These are phyloP conservation scores for Eutolmus rufibarbis DNA, from an alignment of 2,888 invertebrate genomes.

Conservation along the genomic window DNA sequence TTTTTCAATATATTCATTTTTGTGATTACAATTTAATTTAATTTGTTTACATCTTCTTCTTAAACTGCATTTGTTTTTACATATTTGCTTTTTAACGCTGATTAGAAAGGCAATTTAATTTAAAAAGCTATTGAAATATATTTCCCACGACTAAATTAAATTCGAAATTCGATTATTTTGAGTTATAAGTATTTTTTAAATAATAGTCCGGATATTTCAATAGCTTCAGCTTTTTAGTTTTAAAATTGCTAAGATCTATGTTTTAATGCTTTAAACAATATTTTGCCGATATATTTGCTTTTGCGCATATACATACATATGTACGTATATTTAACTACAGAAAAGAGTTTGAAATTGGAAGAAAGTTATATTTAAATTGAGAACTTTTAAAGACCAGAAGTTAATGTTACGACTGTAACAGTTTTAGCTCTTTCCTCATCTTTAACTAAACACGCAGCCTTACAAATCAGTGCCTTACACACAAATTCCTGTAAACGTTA, in stretches of 20 bases:
- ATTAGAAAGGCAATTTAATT: constrained; percentile 48
- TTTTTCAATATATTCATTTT: not conserved
- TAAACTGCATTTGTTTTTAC: not conserved
- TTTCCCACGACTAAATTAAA: not conserved
- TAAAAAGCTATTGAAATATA: constrained; percentile 38
- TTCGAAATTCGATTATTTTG: not conserved
- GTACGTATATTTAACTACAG: not conserved
- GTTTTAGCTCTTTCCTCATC: too few relatives aligned
- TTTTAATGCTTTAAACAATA: not conserved
- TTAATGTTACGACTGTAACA: not conserved
- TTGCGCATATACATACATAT: not conserved
- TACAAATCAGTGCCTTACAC: too few relatives aligned
- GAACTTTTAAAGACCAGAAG: not conserved
- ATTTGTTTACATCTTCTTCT: not conserved
- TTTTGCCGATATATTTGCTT: not conserved
- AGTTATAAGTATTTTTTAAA: not conserved
- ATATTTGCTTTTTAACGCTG: constrained; percentile 29
- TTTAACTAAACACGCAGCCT: too few relatives aligned
- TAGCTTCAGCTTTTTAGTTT: not conserved
- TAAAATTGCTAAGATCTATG: not conserved
- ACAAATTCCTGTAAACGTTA: too few relatives aligned
- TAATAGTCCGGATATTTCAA: not conserved
- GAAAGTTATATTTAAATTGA: not conserved
- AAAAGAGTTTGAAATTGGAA: not conserved
- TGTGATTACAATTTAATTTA: not conserved